These are phyloP conservation scores for Sitta europaea DNA, from an alignment of 2,113 vertebrate species.

Conservation along the genomic window DNA sequence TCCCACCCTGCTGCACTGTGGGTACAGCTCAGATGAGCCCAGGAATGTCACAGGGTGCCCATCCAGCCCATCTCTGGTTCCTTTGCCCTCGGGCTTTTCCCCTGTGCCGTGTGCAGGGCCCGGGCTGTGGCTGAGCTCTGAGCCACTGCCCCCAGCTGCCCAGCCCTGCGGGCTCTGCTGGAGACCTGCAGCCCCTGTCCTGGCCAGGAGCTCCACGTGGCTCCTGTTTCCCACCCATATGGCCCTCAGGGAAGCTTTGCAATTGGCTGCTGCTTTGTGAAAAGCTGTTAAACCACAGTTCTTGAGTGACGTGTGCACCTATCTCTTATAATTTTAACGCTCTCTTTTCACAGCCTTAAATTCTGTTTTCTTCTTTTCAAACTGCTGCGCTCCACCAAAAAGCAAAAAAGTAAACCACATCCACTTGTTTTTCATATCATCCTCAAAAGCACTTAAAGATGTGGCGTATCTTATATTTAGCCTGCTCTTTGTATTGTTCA, in stretches of 20 bases:
- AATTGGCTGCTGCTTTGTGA: not conserved
- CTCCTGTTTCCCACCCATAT: not conserved
- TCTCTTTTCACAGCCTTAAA: not conserved
- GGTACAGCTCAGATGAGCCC: no score
- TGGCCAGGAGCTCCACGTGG: not conserved
- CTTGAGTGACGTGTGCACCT: not conserved
- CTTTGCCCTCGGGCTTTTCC: no score
- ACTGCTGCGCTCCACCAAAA: not conserved
- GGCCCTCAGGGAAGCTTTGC: not conserved
- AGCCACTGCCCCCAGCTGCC: no score
- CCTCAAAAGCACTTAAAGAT: slow-evolving; percentile 6
- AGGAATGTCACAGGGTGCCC: no score
- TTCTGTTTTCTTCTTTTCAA: slow-evolving; percentile 26
- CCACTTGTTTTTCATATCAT: slow-evolving; percentile 33
- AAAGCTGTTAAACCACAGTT: slow-evolving; percentile 52
- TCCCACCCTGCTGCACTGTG: no score
- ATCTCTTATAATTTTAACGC: not conserved
- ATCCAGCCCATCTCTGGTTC: no score
- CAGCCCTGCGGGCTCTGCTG: not conserved
- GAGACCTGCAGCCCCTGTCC: not conserved
- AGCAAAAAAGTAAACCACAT: slow-evolving; percentile 37
- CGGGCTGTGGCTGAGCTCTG: no score
- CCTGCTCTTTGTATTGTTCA: not conserved
- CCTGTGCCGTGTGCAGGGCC: no score
- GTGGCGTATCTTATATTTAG: not conserved